Evolutionary conservation across 2,797 vertebrate genomes (phyloP).

Genomic region (Amazona ochrocephala): DNA sequence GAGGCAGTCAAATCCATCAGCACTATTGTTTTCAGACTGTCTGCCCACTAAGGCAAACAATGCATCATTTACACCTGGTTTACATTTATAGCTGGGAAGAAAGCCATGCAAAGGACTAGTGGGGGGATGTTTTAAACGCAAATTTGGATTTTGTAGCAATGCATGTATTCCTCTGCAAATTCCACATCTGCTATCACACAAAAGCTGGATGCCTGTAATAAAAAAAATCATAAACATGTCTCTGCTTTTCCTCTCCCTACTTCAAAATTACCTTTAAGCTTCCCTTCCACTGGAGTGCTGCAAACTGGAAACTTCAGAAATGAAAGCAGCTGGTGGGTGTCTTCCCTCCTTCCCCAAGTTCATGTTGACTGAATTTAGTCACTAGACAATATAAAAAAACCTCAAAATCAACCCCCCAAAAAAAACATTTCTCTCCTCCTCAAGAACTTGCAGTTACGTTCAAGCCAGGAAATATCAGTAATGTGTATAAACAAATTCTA

Average conservation of each 20-base stretch:
- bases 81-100: constrained; percentile 57
- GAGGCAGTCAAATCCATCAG: constrained; percentile 56
- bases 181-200: constrained; percentile 48
- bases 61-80: constrained; percentile 65
- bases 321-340: constrained; percentile 54
- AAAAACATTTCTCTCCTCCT: background rate
- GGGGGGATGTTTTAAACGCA: constrained; percentile 40
- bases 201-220: constrained; percentile 7
- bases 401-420: background rate
- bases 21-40: constrained; percentile 58
- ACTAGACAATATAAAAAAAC: background rate
- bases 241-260: background rate
- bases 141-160: constrained; percentile 21
- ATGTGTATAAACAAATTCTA: background rate
- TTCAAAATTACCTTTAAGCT: constrained; percentile 25
- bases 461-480: background rate
- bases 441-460: background rate
- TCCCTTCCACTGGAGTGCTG: constrained; percentile 21
- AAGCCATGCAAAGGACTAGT: background rate
- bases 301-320: constrained; percentile 46
- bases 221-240: constrained; percentile 21
- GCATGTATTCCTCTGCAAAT: constrained; percentile 41
- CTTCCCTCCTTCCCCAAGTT: background rate
- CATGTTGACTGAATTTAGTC: constrained; percentile 9
- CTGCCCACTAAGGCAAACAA: constrained; percentile 64